Evolutionary conservation across 2,113 vertebrate species (phyloP), one percentile per base, ranked within the genome.

Genomic region (Hippocampus barbouri): DNA sequence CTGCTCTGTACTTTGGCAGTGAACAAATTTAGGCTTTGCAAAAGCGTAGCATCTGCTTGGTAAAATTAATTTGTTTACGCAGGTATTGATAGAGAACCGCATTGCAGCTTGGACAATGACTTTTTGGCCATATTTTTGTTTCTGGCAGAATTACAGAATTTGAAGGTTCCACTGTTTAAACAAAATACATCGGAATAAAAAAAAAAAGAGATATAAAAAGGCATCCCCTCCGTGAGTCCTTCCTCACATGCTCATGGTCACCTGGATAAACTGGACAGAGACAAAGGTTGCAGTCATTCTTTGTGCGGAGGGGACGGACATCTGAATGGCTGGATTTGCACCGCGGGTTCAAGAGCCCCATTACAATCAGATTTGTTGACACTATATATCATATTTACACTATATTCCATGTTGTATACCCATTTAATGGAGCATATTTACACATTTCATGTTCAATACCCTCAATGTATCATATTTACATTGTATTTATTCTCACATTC

Each of bases 161-260:
- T 27, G 12, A 25, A 25, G 41, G 63, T 66, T 66, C 43, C 11
- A 16, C n/a, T 27, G 64, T 47, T 47, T 4, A 5, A 12, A 63
- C 34, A 63, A 21, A 54, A 34, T 16, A 9, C 6, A 20, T 34
- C 11, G 2, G 27, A 61, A 30, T 60, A 2, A 60, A 61, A 61
- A 61, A 61, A 30, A 34, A 20, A 7, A 61, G 16, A 9, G 9
- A 34, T 18, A 34, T 18, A 20, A 61, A 61, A 30, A 18, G 59
- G 16, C 18, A 2, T 59, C 23, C 53, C 21, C 20, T 11, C 43
- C 0, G 0, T 1, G 40, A 25, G 8, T 1, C 70, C 68, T 65
- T 78, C 70, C 65, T 92, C 83, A 93, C 43, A 87, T 56, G 67
- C 81, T 88, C 90, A 93, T 92, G 30, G 88, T 87, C 79, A 87